Evolutionary conservation across 2,888 invertebrate genomes (phyloP), one percentile per base, ranked within the genome.

Genomic region (Anoplius nigerrimus): DNA sequence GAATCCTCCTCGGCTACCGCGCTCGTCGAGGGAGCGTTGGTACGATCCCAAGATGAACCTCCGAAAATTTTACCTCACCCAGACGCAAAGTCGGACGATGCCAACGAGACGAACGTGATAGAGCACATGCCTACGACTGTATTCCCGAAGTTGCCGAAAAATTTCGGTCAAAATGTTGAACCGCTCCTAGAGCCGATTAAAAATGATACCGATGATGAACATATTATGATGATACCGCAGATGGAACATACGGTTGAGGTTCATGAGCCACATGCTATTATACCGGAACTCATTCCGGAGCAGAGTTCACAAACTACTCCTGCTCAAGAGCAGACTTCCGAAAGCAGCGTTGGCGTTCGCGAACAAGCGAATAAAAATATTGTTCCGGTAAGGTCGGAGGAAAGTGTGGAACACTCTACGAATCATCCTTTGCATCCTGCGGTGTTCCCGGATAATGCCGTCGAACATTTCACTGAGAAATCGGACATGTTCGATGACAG

Each of bases 201-300:
- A 11, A 66, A 76, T 20, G 56, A 75, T 24, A 67, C 79, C 6
- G 61, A 71, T 11, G 76, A 75, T 6, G 80, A 82, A 22, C 71
- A 79, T 22, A 74, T 82, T 1, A 84, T 82, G 82, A 3, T 70
- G 46, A 81, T 76, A 69, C 68, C 75, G 20, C 74, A 72, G 27
- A 51, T 52, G 0, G 66, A 75, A 51, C 43, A 72, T 24, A 42
- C 56, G 0, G 5, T 67, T 0, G 70, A 78, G 24, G 43, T 66
- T n/a, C 68, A 74, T 2, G 78, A 78, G 11, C 69, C 76, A 15
- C 82, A 85, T 56, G 81, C 76, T 2, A 79, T 82, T 15, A 84
- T 83, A 61, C 82, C 85, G 8, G 71, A 85, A 66, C 65, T 82
- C 8, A 82, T 75, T 56, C 84, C 85, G 0, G 86, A 86, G 27